These are phyloP conservation scores for Melanotaenia pygmaea DNA, from an alignment of 2,797 vertebrate genomes.

Conservation along the genomic window DNA sequence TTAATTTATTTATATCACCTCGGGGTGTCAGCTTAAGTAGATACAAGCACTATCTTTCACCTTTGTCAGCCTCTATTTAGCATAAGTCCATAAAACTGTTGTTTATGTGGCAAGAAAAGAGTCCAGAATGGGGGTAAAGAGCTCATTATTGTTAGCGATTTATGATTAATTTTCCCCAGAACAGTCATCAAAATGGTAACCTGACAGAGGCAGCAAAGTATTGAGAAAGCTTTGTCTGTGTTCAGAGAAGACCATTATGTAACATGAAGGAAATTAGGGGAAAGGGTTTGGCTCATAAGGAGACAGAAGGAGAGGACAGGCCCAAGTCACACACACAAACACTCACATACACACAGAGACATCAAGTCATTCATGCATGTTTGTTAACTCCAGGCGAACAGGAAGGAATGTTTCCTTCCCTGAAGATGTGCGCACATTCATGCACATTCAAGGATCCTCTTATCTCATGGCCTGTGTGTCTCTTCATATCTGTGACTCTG, in stretches of 20 bases:
- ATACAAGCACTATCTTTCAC: not conserved
- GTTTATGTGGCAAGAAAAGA: not conserved
- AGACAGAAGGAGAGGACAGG: constrained; percentile 43
- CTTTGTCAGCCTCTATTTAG: not conserved
- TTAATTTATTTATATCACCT: not conserved
- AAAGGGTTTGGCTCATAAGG: constrained; percentile 37
- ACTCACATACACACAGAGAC: constrained; percentile 22
- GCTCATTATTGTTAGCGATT: constrained; percentile 51
- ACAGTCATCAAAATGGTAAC: constrained; percentile 42
- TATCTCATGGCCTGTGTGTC: constrained; percentile 55
- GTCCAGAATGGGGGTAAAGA: not conserved
- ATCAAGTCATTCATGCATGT: constrained; percentile 52
- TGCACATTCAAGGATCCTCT: constrained; percentile 59
- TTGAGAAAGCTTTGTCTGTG: constrained; percentile 35
- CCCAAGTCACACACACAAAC: constrained; percentile 37
- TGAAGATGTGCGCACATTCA: constrained; percentile 46
- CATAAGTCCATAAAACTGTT: not conserved
- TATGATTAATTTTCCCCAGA: constrained; percentile 32
- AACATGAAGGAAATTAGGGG: constrained; percentile 38
- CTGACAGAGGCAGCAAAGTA: constrained; percentile 37
- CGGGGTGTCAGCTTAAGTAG: not conserved
- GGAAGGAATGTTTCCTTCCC: constrained; percentile 64
- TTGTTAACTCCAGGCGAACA: constrained; percentile 49
- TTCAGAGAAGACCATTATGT: constrained; percentile 52
- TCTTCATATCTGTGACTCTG: constrained; percentile 55